phyloP scores from a whole-genome alignment of 2,797 vertebrate genomes.

The Coregonus ussuriensis region DNA sequence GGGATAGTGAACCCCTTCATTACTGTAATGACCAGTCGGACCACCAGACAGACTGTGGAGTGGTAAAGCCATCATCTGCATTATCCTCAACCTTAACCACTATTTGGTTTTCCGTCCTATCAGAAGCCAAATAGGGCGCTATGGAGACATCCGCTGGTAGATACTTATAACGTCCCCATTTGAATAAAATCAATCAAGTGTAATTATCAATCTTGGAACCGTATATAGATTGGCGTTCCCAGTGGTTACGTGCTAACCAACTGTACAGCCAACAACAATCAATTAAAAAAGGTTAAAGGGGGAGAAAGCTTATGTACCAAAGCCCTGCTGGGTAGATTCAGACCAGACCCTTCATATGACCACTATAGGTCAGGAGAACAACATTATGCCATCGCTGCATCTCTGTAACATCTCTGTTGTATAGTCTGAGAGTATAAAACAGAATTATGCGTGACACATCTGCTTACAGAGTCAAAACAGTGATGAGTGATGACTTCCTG shows the following conservation, averaged over 20 bases:
- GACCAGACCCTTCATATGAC: background rate
- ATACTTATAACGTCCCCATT: background rate
- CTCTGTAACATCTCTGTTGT: background rate
- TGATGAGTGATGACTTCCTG: constrained; percentile 5
- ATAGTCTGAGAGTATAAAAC: background rate
- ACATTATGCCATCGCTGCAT: background rate
- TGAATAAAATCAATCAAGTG: background rate
- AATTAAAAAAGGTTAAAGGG: background rate
- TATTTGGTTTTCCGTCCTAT: background rate
- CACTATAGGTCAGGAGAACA: background rate
- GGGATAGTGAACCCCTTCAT: background rate
- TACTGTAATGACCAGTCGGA: background rate
- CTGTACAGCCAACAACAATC: background rate
- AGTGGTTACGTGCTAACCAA: background rate
- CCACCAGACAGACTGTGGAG: no score
- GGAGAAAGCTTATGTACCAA: background rate
- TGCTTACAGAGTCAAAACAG: background rate
- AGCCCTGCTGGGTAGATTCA: background rate
- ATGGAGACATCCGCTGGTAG: background rate
- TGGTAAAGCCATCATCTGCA: background rate
- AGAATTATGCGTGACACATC: background rate
- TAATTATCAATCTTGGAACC: background rate
- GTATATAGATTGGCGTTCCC: background rate
- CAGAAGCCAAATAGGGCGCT: background rate
- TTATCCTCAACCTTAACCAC: background rate